A percentile compares a stretch with the other conserved stretches of the same genome.
These are phyloP conservation scores for Eueides isabella DNA, from an alignment of 1,140 invertebrate species.

Conservation along the genomic window DNA sequence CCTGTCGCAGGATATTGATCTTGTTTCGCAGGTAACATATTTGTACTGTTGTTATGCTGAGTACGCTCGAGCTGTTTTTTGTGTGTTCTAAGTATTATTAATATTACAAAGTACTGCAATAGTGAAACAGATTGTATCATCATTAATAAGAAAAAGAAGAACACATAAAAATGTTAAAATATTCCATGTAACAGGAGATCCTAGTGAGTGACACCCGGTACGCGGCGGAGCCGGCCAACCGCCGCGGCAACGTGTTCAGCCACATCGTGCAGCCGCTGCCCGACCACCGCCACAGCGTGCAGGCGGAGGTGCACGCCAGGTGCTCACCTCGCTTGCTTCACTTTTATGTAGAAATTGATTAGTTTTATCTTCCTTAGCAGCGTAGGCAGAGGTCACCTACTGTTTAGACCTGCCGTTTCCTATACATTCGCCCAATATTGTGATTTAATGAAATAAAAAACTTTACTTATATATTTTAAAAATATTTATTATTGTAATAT, in stretches of 20 bases:
- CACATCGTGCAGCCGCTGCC: conserved; percentile 93
- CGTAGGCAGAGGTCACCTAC: too few relatives aligned
- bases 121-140: neutral
- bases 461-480: too few relatives aligned
- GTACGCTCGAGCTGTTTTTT: too few relatives aligned
- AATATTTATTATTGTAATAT: too few relatives aligned
- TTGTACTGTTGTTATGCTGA: too few relatives aligned
- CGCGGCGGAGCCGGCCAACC: conserved; percentile 86
- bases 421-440: too few relatives aligned
- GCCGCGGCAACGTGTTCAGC: conserved; percentile 92
- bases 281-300: conserved; percentile 85
- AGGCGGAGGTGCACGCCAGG: conserved; percentile 93
- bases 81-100: neutral
- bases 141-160: too few relatives aligned
- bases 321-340: conserved; percentile 23
- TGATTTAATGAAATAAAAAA: too few relatives aligned
- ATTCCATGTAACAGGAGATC: conserved; percentile 89
- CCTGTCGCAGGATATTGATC: conserved; percentile 94
- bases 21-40: conserved; percentile 88
- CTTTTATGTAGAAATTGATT: neutral
- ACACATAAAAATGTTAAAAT: too few relatives aligned
- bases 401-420: too few relatives aligned
- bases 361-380: too few relatives aligned
- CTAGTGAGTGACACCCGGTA: conserved; percentile 92
- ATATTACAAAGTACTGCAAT: neutral